Evolutionary conservation across 2,888 invertebrate genomes (phyloP).

Genomic region (Ctena decussata): DNA sequence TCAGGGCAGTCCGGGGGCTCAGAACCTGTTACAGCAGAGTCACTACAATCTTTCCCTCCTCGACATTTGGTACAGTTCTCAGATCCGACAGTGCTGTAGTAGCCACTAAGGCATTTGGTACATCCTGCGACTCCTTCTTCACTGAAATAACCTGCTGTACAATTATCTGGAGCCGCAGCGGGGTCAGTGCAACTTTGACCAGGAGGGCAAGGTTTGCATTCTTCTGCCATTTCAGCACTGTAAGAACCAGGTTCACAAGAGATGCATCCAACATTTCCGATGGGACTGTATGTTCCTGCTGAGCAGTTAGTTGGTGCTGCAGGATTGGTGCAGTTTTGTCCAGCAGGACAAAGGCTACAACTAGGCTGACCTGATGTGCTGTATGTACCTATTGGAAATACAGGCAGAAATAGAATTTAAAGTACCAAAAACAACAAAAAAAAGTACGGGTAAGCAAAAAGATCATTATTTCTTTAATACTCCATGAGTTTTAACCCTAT

Average conservation of each 20-base stretch:
- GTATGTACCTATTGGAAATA: slow-evolving; percentile 69
- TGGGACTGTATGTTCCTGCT: slow-evolving; percentile 51
- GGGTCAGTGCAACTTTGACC: slow-evolving; percentile 36
- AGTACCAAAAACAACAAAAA: no score
- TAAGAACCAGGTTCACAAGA: slow-evolving; percentile 65
- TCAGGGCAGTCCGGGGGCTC: slow-evolving; percentile 76
- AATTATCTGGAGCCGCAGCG: slow-evolving; percentile 24
- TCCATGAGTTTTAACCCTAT: no score
- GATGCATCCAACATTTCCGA: slow-evolving; percentile 53
- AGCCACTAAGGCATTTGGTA: slow-evolving; percentile 68
- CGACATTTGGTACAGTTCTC: slow-evolving; percentile 77
- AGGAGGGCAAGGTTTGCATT: slow-evolving; percentile 48
- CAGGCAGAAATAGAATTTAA: slow-evolving; percentile 2
- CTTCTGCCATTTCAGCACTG: slow-evolving; percentile 39
- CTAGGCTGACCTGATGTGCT: slow-evolving; percentile 57
- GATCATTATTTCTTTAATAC: no score
- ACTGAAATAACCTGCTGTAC: slow-evolving; percentile 72
- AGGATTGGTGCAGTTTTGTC: slow-evolving; percentile 57
- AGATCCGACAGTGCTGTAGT: slow-evolving; percentile 64
- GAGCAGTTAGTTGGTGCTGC: slow-evolving; percentile 46
- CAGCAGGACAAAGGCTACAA: slow-evolving; percentile 70
- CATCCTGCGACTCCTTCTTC: slow-evolving; percentile 55
- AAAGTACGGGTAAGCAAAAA: no score
- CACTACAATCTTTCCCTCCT: slow-evolving; percentile 73
- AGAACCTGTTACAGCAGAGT: slow-evolving; percentile 18